A percentile compares a stretch with the other conserved stretches of the same genome.
Conservation (phyloP, 2,113 vertebrate species). For the Leuciscus idus region DNA sequence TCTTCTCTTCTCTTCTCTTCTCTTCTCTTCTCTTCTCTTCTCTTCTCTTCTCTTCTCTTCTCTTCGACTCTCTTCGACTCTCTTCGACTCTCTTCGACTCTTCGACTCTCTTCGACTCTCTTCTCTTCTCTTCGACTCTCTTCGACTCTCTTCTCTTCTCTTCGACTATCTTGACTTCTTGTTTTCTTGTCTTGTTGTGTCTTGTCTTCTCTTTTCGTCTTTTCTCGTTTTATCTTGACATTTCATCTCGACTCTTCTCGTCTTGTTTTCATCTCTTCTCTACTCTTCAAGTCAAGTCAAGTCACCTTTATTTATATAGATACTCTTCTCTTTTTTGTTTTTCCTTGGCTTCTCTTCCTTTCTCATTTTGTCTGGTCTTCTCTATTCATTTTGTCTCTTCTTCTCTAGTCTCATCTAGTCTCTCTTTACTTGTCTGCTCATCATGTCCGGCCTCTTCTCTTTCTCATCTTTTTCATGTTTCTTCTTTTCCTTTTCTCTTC, state of each 20-base stretch:
- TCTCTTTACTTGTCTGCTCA: not conserved
- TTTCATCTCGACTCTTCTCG: not conserved
- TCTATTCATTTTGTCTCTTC: not conserved
- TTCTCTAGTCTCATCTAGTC: not conserved
- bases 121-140: too few species aligned
- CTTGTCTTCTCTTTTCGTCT: not conserved
- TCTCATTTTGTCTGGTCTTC: not conserved
- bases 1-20: not conserved
- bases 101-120: too few species aligned
- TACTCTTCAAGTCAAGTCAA: not conserved
- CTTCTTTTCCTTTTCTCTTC: not conserved
- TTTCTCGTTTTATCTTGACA: not conserved
- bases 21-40: not conserved
- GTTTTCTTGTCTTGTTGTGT: not conserved
- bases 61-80: not conserved
- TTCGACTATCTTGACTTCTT: not conserved
- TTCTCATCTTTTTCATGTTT: not conserved
- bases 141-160: too few species aligned
- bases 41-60: not conserved
- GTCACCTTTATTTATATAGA: not conserved
- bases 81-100: too few species aligned
- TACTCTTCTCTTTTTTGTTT: not conserved
- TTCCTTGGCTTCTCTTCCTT: not conserved
- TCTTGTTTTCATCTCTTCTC: not conserved
- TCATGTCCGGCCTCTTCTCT: not conserved